Base-by-base conservation (phyloP, 2,888 invertebrate genomes). In the Tryphoninae sp. region DNA sequence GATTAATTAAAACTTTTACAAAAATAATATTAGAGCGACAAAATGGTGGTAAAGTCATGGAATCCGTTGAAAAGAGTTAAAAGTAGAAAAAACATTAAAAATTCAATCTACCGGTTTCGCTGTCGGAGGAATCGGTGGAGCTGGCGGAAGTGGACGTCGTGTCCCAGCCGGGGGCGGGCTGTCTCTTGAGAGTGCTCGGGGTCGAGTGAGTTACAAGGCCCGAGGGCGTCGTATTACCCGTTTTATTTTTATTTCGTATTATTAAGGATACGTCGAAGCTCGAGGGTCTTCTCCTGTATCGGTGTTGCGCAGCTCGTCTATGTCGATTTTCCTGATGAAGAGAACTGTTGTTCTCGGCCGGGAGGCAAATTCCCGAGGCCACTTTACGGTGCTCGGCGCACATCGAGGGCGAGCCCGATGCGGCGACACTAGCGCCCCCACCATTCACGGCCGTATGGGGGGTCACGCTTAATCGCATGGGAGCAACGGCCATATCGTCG, bases 261-360 rank as follows among this genome's bases (percentile, higher is more conserved):
- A 89, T 88, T 1, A 88, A 83, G 13, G 89, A 84, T 8, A 86
- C 86, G 72, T 89, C 89, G 80, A 88, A 89, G 80, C 88, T 89
- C 51, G 89, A 87, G 9, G 89, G 86, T 62, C 88, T 84, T 74
- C 84, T 86, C 74, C 84, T 84, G 84, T 85, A 84, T 80, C 86
- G 78, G 16, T 86, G 82, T 73, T 87, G 88, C 2, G 83, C 80
- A 8, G 86, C 85, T 4, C 89, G 87, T 77, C 86, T 82, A 55
- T 81, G 87, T 40, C 87, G 85, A 71, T 87, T 88, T 58, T 88
- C 83, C 65, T 88, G 87, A 77, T 87, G 87, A 26, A 83, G 84
- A 2, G 86, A 86, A 69, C 83, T 83, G 73, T 82, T 83, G 68
- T 84, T 80, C n/a, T 86, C 85, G 3, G 78, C 11, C 62, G 73